These are phyloP conservation scores for Myotis lucifugus DNA, from an alignment of 2,113 vertebrate genomes.

Conservation along the genomic window DNA sequence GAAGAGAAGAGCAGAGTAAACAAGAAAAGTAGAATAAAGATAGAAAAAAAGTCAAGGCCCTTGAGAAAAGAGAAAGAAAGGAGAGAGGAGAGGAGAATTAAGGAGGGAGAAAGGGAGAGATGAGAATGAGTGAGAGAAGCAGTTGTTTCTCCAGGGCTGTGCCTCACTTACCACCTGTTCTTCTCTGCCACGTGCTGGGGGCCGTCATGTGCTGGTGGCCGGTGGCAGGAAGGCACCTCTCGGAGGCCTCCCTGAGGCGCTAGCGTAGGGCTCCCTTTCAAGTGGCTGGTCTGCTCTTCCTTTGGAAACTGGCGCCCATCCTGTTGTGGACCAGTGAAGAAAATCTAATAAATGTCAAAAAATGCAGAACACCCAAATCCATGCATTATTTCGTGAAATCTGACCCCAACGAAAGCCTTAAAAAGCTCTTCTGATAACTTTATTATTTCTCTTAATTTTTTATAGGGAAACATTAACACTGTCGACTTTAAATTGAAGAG, in stretches of 20 bases:
- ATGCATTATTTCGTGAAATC: background rate
- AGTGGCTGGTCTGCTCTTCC: background rate
- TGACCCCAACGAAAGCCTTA: background rate
- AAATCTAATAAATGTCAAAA: background rate
- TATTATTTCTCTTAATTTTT: background rate
- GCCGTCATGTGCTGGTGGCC: background rate
- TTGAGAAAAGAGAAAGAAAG: background rate
- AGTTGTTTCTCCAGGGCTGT: background rate
- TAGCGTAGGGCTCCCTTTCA: background rate
- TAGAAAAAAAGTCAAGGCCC: background rate
- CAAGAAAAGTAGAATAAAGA: background rate
- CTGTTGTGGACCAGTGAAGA: background rate
- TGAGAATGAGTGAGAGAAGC: accelerated
- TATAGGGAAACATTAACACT: background rate
- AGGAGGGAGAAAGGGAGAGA: background rate
- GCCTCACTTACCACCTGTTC: accelerated
- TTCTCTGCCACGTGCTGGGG: background rate
- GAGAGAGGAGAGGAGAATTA: background rate
- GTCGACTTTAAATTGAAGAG: background rate
- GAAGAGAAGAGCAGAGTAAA: background rate
- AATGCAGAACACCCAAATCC: background rate
- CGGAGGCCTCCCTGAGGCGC: too few relatives aligned
- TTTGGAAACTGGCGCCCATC: background rate
- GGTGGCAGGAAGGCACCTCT: background rate
- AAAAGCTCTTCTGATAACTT: slow-evolving; percentile 8